A percentile compares a stretch with the other conserved stretches of the same genome.
These are phyloP conservation scores for Lerema accius DNA, from an alignment of 1,140 invertebrate genomes.

Conservation along the genomic window DNA sequence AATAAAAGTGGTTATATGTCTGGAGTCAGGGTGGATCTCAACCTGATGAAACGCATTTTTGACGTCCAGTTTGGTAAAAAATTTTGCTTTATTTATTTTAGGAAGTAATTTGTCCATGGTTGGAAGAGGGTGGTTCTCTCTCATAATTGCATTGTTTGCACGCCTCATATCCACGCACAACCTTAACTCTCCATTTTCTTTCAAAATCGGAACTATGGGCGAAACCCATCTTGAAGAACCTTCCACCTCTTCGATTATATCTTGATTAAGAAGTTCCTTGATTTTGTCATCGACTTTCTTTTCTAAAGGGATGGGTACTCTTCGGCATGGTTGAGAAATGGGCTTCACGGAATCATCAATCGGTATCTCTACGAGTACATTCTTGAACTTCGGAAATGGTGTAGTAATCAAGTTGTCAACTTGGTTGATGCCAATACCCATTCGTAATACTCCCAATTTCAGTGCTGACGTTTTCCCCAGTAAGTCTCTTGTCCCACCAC, in stretches of 20 bases:
- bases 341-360: slow-evolving; percentile 44
- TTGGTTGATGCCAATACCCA: too few species aligned
- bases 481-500: too few species aligned
- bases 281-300: slow-evolving; percentile 39
- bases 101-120: slow-evolving; percentile 50
- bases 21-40: slow-evolving; percentile 30
- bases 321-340: slow-evolving; percentile 47
- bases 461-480: too few species aligned
- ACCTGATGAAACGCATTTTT: slow-evolving; percentile 41
- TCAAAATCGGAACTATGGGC: slow-evolving; percentile 51
- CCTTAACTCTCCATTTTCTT: slow-evolving; percentile 49
- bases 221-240: slow-evolving; percentile 58
- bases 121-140: slow-evolving; percentile 55
- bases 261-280: slow-evolving; percentile 37
- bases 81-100: slow-evolving; percentile 41
- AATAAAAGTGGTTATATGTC: slow-evolving; percentile 34
- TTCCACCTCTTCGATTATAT: slow-evolving; percentile 56
- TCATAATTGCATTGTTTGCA: slow-evolving; percentile 51
- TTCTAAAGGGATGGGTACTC: slow-evolving; percentile 49
- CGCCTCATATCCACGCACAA: slow-evolving; percentile 63
- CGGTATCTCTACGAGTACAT: slow-evolving; percentile 41
- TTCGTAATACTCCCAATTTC: too few species aligned
- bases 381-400: slow-evolving; percentile 9
- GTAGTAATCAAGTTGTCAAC: too few species aligned
- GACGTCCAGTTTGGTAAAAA: slow-evolving; percentile 46